Base-by-base conservation (phyloP, 2,113 vertebrate species). In the Macrotus californicus region DNA sequence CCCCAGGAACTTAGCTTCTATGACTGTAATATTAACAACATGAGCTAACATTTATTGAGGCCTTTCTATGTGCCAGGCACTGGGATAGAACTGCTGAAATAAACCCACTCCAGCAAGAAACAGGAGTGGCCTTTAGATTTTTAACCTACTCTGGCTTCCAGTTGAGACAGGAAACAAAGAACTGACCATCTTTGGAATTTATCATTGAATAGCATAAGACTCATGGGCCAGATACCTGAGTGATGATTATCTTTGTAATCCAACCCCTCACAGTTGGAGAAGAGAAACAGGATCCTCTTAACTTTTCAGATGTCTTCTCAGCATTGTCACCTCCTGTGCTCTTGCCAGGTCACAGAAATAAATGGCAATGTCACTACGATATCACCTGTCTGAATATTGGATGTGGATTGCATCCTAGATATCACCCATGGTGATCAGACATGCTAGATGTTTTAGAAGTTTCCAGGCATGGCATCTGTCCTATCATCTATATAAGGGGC, bases 291-390 rank as follows among this genome's bases (percentile, higher is more conserved):
- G 10, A 41, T n/a, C 5, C 43, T 69, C 22, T n/a, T 36, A 31
- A 73, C 61, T 89, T 46, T 73, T 34, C 14, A 88, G 29, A 70
- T 46, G 34, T 69, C 50, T 75, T 75, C 29, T 52, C 48, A 61
- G 24, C 26, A 69, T 15, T 6, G 0, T 31, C 5, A 24, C 13
- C 36, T 70, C 21, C 14, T 66, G 7, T 31, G 43, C 2, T 79
- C 39, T 50, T 79, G 21, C 29, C 59, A 76, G n/a, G 9, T 67
- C 50, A n/a, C 43, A 69, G 88, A 83, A 91, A 75, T 83, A 89
- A 86, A 83, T 19, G 26, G 9, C 70, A 94, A 31, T 43, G 3
- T 31, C 66, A 41, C 41, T 75, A 75, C 73, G 29, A 31, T 13
- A 56, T 54, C 16, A 34, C 13, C 73, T 80, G 43, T 66, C 13